Percentiles rank a stretch among this genome's conserved stretches.
Evolutionary conservation across 2,888 invertebrate species (phyloP).

Genomic region (Lasioglossum villosulum): DNA sequence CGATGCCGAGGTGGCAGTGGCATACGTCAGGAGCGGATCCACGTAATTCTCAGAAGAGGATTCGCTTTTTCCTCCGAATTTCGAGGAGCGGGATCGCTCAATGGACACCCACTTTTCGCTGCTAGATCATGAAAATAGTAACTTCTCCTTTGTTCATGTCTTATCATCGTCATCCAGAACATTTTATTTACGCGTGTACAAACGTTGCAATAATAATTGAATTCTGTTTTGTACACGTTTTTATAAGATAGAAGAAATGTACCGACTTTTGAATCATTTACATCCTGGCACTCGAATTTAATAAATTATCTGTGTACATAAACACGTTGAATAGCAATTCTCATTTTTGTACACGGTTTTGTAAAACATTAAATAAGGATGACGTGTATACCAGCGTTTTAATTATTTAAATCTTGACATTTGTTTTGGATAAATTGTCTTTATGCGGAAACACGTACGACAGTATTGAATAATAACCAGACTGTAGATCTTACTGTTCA

Average conservation of each 20-base stretch:
- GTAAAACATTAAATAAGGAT: too few relatives aligned
- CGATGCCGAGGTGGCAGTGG: slow-evolving; percentile 70
- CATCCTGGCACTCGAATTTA: neutral
- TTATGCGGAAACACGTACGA: neutral
- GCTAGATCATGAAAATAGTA: neutral
- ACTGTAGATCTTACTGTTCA: neutral
- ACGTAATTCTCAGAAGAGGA: slow-evolving; percentile 35
- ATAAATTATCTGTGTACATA: neutral
- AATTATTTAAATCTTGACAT: neutral
- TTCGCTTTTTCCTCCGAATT: slow-evolving; percentile 23
- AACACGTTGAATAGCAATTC: too few relatives aligned
- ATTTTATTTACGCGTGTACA: neutral
- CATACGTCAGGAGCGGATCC: slow-evolving; percentile 68
- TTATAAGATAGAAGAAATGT: too few relatives aligned
- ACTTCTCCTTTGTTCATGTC: neutral
- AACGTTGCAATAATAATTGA: neutral
- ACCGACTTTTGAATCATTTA: neutral
- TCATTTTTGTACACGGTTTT: too few relatives aligned
- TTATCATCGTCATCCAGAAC: neutral
- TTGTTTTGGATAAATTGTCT: neutral
- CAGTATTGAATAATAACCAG: neutral
- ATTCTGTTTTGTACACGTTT: too few relatives aligned
- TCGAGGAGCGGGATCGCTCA: neutral
- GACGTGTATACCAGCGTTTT: neutral
- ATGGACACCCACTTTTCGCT: neutral